Evolutionary conservation across 2,113 vertebrate genomes (phyloP).

Genomic region (Zootoca vivipara): DNA sequence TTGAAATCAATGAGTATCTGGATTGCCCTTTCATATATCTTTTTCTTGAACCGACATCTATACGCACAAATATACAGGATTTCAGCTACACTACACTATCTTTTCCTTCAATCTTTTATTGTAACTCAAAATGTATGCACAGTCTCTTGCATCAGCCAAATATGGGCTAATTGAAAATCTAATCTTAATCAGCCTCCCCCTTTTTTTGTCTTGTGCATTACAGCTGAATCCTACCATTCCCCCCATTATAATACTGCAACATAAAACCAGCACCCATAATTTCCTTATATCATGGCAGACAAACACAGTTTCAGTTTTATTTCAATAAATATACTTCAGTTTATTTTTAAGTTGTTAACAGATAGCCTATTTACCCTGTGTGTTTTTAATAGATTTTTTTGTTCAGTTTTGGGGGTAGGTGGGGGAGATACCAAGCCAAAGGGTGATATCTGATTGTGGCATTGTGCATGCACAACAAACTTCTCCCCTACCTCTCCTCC

Average conservation of each 20-base stretch:
- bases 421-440: neutral
- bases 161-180: neutral
- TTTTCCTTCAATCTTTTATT: neutral
- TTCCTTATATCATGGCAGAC: neutral
- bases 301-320: neutral
- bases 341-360: too few relatives aligned
- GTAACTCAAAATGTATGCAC: neutral
- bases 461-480: too few relatives aligned
- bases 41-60: neutral
- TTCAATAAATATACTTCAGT: neutral
- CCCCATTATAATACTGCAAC: neutral
- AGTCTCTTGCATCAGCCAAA: neutral
- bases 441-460: too few relatives aligned
- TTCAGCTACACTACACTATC: neutral
- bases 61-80: too few relatives aligned
- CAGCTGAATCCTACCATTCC: neutral
- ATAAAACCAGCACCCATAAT: neutral
- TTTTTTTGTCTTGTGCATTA: neutral
- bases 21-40: neutral
- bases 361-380: too few relatives aligned
- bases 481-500: too few relatives aligned
- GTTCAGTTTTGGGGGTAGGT: too few relatives aligned
- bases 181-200: neutral
- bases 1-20: neutral
- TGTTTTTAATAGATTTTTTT: neutral